phyloP scores from a whole-genome alignment of 2,113 vertebrate species.

The Nothocercus julius region DNA sequence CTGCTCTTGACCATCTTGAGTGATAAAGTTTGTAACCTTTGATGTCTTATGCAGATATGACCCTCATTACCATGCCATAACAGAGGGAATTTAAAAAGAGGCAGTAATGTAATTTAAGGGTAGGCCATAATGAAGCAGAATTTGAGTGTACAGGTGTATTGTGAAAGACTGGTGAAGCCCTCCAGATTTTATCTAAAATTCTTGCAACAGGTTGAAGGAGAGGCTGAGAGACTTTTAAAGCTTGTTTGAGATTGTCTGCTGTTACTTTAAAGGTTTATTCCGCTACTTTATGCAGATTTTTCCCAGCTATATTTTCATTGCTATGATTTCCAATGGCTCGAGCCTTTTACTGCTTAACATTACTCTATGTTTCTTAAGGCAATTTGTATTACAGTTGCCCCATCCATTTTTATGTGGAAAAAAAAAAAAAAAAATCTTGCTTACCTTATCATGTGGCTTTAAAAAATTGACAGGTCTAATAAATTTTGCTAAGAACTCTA shows the following conservation, averaged over 20 bases:
- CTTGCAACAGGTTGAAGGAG: neutral
- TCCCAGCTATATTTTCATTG: neutral
- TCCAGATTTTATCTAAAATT: neutral
- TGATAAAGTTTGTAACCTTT: neutral
- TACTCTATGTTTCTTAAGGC: neutral
- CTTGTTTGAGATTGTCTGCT: neutral
- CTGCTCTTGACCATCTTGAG: neutral
- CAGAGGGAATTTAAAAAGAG: neutral
- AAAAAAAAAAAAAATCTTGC: neutral
- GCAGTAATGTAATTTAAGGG: neutral
- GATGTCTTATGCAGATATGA: neutral
- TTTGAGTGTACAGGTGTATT: neutral
- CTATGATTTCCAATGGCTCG: neutral
- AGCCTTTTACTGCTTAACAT: neutral
- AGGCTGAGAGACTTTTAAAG: neutral
- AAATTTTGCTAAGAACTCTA: neutral
- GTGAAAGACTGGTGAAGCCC: neutral
- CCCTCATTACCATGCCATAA: neutral
- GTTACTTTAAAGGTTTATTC: neutral
- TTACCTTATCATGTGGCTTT: neutral
- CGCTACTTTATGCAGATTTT: neutral
- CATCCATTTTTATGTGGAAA: neutral
- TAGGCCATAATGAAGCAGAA: fast-evolving
- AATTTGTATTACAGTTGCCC: neutral
- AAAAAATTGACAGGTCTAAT: neutral